Base-by-base conservation (phyloP, 2,888 invertebrate genomes). In the Flexamia atlantica region DNA sequence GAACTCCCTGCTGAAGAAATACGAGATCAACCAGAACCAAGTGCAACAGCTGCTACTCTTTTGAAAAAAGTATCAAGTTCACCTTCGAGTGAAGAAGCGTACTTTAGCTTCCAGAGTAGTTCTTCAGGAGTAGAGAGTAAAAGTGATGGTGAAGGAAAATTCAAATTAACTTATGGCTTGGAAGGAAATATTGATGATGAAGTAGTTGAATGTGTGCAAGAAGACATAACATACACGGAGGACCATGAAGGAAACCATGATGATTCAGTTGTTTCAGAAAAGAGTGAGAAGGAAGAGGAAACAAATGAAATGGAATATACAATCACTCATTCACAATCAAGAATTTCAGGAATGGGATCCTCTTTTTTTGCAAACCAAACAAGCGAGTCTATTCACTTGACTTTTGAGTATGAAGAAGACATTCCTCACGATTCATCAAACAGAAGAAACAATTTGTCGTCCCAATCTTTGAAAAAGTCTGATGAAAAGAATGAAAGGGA, bases 41-140 rank as follows among this genome's bases (percentile, higher is more conserved):
- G 79, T 57, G 53, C 79, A n/a, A 79, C 79, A 32, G 79, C 57
- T 57, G 57, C 9, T 12, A 25, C 53, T 50, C 53, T 79, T n/a
- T 12, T 79, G 14, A 79, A 57, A n/a, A 76, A 76, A 23, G 57
- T 79, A 79, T 30, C 36, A 32, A 79, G 79, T 57, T n/a, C 79
- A n/a, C 17, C 17, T 0, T 57, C 79, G 2, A 79, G 32, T 36
- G 79, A 79, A n/a, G 57, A 57, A 50, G 28, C 53, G 3, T 79
- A 53, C 57, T 79, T 79, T 28, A 79, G 79, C 30, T 79, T 79
- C 12, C 53, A 57, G n/a, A 79, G 79, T 14, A 57, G 20, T 64
- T 64, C 64, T 28, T 30, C 64, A 17, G 64, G 30, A 28, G 64
- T 17, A 25, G 28, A 64, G 30, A 64, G 17, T 28, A 64, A 53